phyloP scores from a whole-genome alignment of 2,797 vertebrate species.

The Amblyopsis hoosieri region DNA sequence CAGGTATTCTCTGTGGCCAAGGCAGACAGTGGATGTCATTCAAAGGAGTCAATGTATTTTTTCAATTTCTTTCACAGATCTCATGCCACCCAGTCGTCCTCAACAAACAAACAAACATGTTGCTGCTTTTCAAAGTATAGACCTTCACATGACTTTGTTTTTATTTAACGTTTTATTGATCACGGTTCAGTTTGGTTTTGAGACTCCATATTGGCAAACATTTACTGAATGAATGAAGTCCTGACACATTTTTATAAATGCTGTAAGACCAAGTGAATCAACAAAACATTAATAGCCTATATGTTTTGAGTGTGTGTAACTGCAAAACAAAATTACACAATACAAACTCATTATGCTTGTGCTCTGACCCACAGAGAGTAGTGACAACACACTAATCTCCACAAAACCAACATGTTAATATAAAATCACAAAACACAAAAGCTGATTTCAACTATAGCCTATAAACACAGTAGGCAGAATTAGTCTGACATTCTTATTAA shows the following conservation, averaged over 20 bases:
- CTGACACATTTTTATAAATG: too few species aligned
- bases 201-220: too few species aligned
- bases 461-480: too few species aligned
- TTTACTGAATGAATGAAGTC: too few species aligned
- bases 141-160: background rate
- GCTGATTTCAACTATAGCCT: too few species aligned
- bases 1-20: constrained; percentile 43
- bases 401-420: constrained; percentile 6
- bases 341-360: too few species aligned
- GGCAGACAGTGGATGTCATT: constrained; percentile 68
- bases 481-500: too few species aligned
- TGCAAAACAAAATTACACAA: too few species aligned
- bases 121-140: too few species aligned
- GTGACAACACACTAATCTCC: background rate
- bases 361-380: background rate
- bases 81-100: too few species aligned
- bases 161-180: background rate
- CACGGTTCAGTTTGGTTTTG: background rate
- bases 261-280: background rate
- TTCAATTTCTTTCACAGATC: constrained; percentile 21
- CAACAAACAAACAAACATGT: too few species aligned
- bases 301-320: background rate
- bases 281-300: background rate
- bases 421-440: too few species aligned
- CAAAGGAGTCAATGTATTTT: constrained; percentile 53